Evolutionary conservation across 2,888 invertebrate genomes (phyloP).

Genomic region (Poecilobothrus nobilitatus): DNA sequence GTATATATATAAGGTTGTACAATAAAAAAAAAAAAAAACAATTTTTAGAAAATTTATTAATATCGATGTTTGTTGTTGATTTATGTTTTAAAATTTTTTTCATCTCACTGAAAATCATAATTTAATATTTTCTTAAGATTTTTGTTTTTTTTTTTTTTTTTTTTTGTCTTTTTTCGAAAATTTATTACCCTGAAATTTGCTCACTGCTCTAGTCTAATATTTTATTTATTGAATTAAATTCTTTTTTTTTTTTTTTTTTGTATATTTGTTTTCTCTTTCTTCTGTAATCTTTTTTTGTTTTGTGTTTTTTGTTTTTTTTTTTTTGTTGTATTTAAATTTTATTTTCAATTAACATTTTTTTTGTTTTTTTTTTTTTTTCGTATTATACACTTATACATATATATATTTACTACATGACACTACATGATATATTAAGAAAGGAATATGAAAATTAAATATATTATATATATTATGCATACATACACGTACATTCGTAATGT

Average conservation of each 20-base stretch:
- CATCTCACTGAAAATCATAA: neutral
- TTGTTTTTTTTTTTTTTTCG: no score
- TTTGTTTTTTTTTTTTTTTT: neutral
- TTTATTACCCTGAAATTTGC: slow-evolving; percentile 4
- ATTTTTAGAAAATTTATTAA: neutral
- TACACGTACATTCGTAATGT: no score
- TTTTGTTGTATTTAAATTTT: neutral
- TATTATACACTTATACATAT: neutral
- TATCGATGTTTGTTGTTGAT: neutral
- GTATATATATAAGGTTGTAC: no score
- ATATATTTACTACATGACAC: neutral
- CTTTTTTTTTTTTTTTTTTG: neutral
- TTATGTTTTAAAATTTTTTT: neutral
- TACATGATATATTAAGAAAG: neutral
- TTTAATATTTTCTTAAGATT: neutral
- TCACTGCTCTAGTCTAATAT: neutral
- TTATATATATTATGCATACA: neutral
- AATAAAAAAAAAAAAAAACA: neutral
- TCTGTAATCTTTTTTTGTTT: neutral
- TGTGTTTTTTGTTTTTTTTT: neutral
- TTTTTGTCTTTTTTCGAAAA: neutral
- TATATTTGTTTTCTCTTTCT: neutral
- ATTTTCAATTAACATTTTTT: neutral
- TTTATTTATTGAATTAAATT: slow-evolving; percentile 2
- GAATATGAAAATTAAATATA: neutral